Conservation (phyloP, 35 echinoderm and acorn worm genomes). For the Ptychodera flava region DNA sequence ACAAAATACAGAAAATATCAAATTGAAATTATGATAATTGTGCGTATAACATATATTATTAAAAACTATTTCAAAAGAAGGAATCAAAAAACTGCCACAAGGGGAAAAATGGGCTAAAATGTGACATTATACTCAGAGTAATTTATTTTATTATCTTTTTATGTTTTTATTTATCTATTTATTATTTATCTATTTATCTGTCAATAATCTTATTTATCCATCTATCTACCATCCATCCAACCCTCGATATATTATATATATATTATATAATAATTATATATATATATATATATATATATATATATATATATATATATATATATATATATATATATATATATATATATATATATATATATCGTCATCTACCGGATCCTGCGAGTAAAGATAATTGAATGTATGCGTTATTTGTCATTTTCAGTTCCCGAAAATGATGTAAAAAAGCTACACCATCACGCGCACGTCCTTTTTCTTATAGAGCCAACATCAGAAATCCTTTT, state of each 20-base stretch:
- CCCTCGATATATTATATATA: background rate
- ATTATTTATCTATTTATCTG: background rate
- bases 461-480: background rate
- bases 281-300: slow-evolving; percentile 3
- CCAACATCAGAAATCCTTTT: background rate
- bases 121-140: no score
- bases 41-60: no score
- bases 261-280: no score
- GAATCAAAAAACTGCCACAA: no score
- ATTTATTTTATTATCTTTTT: no score
- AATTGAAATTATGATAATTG: no score
- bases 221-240: background rate
- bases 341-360: background rate
- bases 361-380: background rate
- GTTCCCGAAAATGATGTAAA: background rate
- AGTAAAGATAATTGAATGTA: background rate
- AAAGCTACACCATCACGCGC: background rate
- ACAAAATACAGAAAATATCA: no score
- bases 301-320: slow-evolving; percentile 3
- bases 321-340: slow-evolving; percentile 3
- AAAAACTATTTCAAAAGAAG: no score
- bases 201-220: background rate
- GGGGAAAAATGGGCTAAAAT: no score
- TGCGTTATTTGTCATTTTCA: background rate
- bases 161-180: no score